Base-by-base conservation (phyloP, 2,888 invertebrate genomes). In the Nineta flava region DNA sequence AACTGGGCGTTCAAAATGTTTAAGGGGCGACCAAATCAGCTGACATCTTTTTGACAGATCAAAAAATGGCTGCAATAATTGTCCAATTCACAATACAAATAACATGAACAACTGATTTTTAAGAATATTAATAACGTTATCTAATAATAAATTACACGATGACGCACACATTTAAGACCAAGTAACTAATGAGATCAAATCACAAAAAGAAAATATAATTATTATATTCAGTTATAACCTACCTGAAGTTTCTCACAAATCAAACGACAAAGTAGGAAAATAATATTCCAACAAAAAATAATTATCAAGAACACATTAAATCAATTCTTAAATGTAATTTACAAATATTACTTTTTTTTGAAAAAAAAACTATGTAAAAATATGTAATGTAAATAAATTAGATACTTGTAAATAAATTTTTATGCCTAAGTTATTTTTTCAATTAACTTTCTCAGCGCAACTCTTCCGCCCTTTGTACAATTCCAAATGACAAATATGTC, bases 221-320 rank as follows among this genome's bases (percentile, higher is more conserved):
- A 38, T 13, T 35, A 13, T n/a, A 15, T 38, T 38, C n/a, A 7
- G 6, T 26, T 57, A 59, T 64, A 65, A 65, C 66, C 65, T 66
- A 64, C 65, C 64, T 65, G 60, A 53, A 46, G 21, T 46, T 31
- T 16, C 13, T 19, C 32, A 46, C 46, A 46, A 46, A 13, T 38
- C 38, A 15, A 38, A 13, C 38, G 26, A 38, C 38, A 38, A 38
- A 38, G 38, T 26, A 26, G 26, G 26, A 26, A 26, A 26, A 26
- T 26, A 26, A 26, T 26, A 26, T 26, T 26, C 26, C 26, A 7
- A 26, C 38, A 15, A 38, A 38, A 38, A 38, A 38, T 13, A 38
- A 9, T 38, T 38, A 15, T 38, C n/a, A 38, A 38, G 15, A 38
- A 38, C 38, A 26, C 26, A 26, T 26, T 26, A 26, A 26, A 7